phyloP scores from a whole-genome alignment of 2,113 vertebrate species.

The Cichladusa arquata region DNA sequence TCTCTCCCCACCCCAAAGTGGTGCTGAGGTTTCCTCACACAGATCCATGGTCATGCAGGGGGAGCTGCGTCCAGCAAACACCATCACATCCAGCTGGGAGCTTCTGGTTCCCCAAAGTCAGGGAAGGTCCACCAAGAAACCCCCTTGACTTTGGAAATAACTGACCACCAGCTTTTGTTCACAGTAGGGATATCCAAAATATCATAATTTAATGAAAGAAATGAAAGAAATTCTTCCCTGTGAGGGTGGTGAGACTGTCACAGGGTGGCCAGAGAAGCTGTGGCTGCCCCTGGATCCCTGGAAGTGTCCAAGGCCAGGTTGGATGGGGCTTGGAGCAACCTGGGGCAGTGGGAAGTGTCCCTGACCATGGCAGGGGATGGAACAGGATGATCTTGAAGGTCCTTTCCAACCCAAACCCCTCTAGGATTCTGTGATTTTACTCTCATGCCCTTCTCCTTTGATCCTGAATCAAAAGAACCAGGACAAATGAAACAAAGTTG shows the following conservation, averaged over 20 bases:
- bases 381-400: neutral
- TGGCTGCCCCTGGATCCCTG: neutral
- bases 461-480: neutral
- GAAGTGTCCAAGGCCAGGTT: neutral
- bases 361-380: neutral
- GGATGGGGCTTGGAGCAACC: fast-evolving
- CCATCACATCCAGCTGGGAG: neutral
- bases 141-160: neutral
- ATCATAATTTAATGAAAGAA: neutral
- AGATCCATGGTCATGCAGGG: fast-evolving
- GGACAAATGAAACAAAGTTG: neutral
- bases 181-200: neutral
- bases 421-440: neutral
- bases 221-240: neutral
- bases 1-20: neutral
- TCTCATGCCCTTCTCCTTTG: neutral
- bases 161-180: neutral
- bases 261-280: neutral
- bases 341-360: neutral
- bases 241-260: neutral
- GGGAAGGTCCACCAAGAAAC: neutral
- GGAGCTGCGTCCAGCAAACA: neutral
- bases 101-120: neutral
- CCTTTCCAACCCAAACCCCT: neutral
- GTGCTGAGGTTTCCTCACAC: neutral